Base-by-base conservation (phyloP, 2,888 invertebrate genomes). In the Pammene fasciana region DNA sequence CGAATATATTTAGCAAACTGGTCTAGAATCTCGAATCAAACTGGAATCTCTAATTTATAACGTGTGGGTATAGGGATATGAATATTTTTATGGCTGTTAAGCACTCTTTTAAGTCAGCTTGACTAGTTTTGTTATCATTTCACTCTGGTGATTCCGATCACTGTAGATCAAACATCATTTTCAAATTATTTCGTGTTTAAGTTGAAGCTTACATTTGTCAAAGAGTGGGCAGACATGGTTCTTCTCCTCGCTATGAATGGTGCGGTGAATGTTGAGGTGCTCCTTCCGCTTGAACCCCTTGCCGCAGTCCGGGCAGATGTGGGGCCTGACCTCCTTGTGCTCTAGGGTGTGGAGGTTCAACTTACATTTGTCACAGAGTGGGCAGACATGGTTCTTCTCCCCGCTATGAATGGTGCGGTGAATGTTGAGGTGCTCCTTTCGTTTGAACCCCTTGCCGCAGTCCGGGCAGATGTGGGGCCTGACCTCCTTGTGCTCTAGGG, bases 201-300 rank as follows among this genome's bases (percentile, higher is more conserved):
- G 26, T 26, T 26, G 9, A 11, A 9, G 45, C 88, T 87, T 78
- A 92, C 94, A 86, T 89, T 96, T 96, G 26, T 95, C 94, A 78
- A 96, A 96, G 67, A 96, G 94, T 48, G 93, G 93, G 79, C 96
- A 96, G 45, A 95, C 94, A 78, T 96, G 95, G 26, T 94, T 95
- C 84, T 96, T 97, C 78, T 95, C 95, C 0, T 96, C 96, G 38
- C 95, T 95, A 82, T 97, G 97, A 76, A 97, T 97, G 56, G 96
- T 95, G 75, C 94, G 94, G 82, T 97, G 97, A 52, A 97, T 94
- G 80, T 96, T 96, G 57, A 97, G 90, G 79, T 97, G 97, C 80
- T 97, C 97, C 88, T 96, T 96, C 77, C 97, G 93, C 78, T 97
- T 96, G 83, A 97, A 96, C 0, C 93, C 95, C 81, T 96, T 96